Conservation (phyloP, 2,888 invertebrate genomes). For the Polyploca ridens region DNA sequence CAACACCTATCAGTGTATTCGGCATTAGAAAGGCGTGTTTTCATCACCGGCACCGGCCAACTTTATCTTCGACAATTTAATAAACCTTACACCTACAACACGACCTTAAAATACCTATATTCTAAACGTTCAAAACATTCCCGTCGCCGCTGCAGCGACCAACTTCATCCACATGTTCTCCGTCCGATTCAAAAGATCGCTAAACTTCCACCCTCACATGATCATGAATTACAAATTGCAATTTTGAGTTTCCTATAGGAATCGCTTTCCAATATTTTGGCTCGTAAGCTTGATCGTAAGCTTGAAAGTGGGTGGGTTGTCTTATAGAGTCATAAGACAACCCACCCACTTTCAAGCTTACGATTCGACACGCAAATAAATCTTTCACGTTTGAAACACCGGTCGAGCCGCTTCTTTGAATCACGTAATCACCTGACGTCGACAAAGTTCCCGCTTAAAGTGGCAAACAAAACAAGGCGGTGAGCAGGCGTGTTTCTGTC, state of each 20-base stretch:
- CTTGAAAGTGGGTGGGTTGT: constrained; percentile 52
- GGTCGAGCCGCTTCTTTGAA: constrained; percentile 44
- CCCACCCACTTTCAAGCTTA: constrained; percentile 51
- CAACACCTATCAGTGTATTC: constrained; percentile 51
- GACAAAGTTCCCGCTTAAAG: constrained; percentile 68
- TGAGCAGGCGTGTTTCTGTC: constrained; percentile 69
- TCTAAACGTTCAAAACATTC: constrained; percentile 44
- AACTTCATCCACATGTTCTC: constrained; percentile 52
- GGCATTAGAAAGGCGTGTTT: constrained; percentile 36
- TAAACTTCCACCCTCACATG: constrained; percentile 52
- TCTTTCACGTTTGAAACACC: constrained; percentile 48
- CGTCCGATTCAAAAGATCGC: constrained; percentile 51
- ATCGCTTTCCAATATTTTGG: constrained; percentile 58
- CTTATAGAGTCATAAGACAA: constrained; percentile 48
- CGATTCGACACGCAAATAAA: constrained; percentile 61
- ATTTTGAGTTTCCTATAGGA: constrained; percentile 52
- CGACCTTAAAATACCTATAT: constrained; percentile 47
- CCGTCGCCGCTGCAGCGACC: constrained; percentile 45
- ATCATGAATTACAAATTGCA: constrained; percentile 61
- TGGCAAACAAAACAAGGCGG: constrained; percentile 72
- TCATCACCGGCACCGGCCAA: constrained; percentile 22
- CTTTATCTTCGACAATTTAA: constrained; percentile 51
- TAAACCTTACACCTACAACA: constrained; percentile 44
- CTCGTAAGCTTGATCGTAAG: too few species aligned
- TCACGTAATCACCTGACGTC: constrained; percentile 65